Evolutionary conservation across 2,888 invertebrate genomes (phyloP).

Genomic region (Serripes groenlandicus): DNA sequence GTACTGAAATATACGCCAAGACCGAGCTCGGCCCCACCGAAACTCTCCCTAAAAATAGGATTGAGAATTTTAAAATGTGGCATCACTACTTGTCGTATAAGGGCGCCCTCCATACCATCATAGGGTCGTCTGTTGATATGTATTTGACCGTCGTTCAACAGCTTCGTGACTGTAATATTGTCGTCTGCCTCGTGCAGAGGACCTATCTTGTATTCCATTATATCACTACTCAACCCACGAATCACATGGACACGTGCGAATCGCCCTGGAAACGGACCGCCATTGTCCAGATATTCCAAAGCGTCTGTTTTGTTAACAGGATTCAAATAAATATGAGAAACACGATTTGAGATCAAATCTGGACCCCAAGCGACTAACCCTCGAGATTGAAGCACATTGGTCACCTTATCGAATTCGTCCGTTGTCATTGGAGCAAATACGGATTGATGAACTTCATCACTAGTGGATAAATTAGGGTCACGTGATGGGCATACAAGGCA

Average conservation of each 20-base stretch:
- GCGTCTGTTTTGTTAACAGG: conserved; percentile 54
- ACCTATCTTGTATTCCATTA: conserved; percentile 70
- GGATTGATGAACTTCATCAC: conserved; percentile 18
- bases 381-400: conserved; percentile 3
- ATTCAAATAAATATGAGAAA: conserved; percentile 48
- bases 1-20: conserved; percentile 17
- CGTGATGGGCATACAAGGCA: conserved; percentile 10
- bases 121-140: conserved; percentile 62
- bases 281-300: conserved; percentile 60
- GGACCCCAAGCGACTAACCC: not conserved
- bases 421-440: conserved; percentile 57
- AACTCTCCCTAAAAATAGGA: conserved; percentile 61
- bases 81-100: conserved; percentile 9
- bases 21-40: conserved; percentile 58
- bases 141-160: conserved; percentile 53
- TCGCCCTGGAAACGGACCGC: conserved; percentile 63
- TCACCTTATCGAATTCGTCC: conserved; percentile 49
- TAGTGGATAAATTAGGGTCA: conserved; percentile 31
- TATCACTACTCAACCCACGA: conserved; percentile 49
- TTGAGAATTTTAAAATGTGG: conserved; percentile 39
- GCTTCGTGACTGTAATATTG: conserved; percentile 31
- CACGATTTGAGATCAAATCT: conserved; percentile 22
- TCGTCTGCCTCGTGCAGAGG: conserved; percentile 47
- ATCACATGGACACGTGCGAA: conserved; percentile 64
- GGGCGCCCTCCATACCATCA: conserved; percentile 40